Evolutionary conservation across 2,797 vertebrate species (phyloP).

Genomic region (Eptatretus atami): DNA sequence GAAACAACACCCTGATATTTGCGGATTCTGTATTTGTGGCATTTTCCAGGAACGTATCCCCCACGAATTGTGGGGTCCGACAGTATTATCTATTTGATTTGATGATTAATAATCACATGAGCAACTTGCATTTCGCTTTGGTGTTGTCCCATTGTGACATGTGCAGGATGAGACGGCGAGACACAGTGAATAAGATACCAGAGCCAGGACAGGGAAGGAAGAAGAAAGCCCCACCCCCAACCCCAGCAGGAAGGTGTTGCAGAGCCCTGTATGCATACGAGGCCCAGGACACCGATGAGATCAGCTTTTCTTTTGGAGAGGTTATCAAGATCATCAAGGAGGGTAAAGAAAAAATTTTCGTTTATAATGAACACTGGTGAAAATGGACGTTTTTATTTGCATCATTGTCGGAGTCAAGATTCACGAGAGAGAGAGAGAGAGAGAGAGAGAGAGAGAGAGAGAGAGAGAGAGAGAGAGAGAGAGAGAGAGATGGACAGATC

Average conservation of each 20-base stretch:
- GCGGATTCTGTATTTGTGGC: too few species aligned
- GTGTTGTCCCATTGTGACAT: background rate
- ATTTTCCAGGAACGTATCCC: too few species aligned
- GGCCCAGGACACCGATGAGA: conserved; percentile 65
- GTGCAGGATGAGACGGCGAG: conserved; percentile 26
- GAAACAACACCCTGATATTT: too few species aligned
- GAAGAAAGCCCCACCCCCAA: conserved; percentile 21
- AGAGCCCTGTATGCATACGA: conserved; percentile 48
- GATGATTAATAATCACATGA: too few species aligned
- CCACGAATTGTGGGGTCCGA: too few species aligned
- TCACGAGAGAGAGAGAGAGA: too few species aligned
- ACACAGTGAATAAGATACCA: conserved; percentile 32
- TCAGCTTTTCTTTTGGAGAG: conserved; percentile 52
- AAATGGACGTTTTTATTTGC: background rate
- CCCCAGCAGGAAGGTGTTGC: conserved; percentile 22
- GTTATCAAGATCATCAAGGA: conserved; percentile 44
- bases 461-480: background rate
- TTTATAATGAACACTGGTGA: background rate
- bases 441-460: background rate
- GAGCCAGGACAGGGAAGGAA: conserved; percentile 25
- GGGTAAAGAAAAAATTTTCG: conserved; percentile 18
- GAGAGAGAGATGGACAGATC: background rate
- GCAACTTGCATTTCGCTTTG: background rate
- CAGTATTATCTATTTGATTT: too few species aligned
- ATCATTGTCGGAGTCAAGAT: background rate